Percentiles rank a stretch among this genome's conserved stretches.
Evolutionary conservation across 92 coral and sea anemone species (phyloP).

Genomic region (Parazoanthus darwini): DNA sequence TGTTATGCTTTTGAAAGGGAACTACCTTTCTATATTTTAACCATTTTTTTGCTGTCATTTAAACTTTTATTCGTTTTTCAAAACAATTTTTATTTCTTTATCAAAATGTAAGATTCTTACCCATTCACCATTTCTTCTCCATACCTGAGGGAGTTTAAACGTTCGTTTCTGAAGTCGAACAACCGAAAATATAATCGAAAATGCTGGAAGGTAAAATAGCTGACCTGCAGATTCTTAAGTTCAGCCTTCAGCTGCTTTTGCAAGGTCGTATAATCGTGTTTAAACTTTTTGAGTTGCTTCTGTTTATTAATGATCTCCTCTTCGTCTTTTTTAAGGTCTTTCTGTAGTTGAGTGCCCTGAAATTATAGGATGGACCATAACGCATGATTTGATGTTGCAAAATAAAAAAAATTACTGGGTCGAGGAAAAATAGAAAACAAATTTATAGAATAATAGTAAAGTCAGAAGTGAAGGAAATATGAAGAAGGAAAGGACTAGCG

Average conservation of each 20-base stretch:
- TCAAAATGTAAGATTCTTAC: too few species aligned
- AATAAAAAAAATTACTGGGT: not conserved
- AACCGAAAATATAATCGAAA: not conserved
- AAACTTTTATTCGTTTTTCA: not conserved
- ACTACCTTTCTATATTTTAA: not conserved
- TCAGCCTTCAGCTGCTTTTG: slow-evolving; percentile 86
- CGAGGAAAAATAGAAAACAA: not conserved
- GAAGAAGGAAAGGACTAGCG: not conserved
- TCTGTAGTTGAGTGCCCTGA: slow-evolving; percentile 89
- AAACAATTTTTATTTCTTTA: not conserved
- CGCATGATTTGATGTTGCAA: not conserved
- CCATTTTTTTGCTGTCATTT: not conserved
- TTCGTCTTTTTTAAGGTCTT: slow-evolving; percentile 84
- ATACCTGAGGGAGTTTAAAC: too few species aligned
- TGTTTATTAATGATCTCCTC: slow-evolving; percentile 79
- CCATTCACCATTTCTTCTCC: too few species aligned
- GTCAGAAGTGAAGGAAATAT: not conserved
- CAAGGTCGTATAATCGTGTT: slow-evolving; percentile 79
- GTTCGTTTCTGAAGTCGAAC: too few species aligned
- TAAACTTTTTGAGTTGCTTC: slow-evolving; percentile 79
- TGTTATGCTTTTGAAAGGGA: too few species aligned
- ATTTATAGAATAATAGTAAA: not conserved
- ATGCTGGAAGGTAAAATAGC: not conserved
- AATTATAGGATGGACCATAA: not conserved
- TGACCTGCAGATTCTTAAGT: slow-evolving; percentile 75